Conservation (phyloP, 2,888 invertebrate species). For the Trichogramma dendrolimi region DNA sequence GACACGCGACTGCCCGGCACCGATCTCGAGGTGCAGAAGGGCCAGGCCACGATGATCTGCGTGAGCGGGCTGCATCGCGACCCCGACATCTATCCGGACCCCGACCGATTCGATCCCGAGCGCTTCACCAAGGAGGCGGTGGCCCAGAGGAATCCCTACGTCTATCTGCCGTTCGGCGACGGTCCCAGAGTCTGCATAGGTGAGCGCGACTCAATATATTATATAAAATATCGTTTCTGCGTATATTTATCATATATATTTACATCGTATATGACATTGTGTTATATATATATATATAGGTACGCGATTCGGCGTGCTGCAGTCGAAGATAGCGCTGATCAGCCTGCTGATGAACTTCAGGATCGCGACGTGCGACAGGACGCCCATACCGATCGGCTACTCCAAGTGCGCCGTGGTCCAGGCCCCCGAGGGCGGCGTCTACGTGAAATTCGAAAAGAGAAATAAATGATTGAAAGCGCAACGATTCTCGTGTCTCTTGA, state of each 20-base stretch:
- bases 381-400: conserved; percentile 13
- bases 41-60: conserved; percentile 41
- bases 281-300: too few relatives aligned
- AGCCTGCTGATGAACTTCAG: conserved; percentile 14
- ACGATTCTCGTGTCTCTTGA: too few relatives aligned
- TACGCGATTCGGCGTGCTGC: conserved; percentile 18
- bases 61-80: conserved; percentile 50
- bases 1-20: conserved; percentile 26
- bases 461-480: not conserved
- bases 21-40: conserved; percentile 30
- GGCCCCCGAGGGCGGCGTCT: conserved; percentile 17
- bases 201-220: conserved; percentile 3
- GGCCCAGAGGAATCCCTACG: conserved; percentile 28
- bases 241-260: not conserved
- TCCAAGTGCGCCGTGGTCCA: conserved; percentile 13
- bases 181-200: conserved; percentile 34
- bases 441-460: conserved; percentile 18
- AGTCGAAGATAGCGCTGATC: conserved; percentile 21
- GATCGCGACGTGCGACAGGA: conserved; percentile 14
- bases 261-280: not conserved
- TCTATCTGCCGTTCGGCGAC: conserved; percentile 33
- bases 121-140: conserved; percentile 47
- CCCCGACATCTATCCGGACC: conserved; percentile 50
- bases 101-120: conserved; percentile 53
- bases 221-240: not conserved